phyloP scores from a whole-genome alignment of 2,888 invertebrate species.

The Eudasyphora cyanicolor region DNA sequence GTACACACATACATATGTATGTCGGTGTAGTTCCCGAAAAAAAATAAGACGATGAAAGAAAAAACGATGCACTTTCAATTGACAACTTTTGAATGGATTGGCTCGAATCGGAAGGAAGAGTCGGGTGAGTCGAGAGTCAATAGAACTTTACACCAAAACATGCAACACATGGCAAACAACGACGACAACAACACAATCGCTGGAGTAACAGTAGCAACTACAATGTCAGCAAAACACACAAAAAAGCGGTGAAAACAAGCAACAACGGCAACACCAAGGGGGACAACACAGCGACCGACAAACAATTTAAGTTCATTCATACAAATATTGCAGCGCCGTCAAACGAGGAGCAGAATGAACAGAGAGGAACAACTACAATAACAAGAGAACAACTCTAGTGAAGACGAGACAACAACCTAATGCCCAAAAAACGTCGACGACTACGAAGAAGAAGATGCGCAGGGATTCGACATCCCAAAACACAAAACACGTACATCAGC shows the following conservation, averaged over 20 bases:
- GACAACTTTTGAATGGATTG: not conserved
- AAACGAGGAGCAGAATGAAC: not conserved
- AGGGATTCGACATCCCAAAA: constrained; percentile 51
- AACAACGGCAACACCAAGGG: not conserved
- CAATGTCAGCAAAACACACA: constrained; percentile 33
- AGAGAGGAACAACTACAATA: not conserved
- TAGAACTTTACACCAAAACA: constrained; percentile 23
- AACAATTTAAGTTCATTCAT: constrained; percentile 55
- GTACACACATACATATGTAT: no score
- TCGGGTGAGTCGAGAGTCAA: no score
- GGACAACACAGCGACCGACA: no score
- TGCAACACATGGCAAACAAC: constrained; percentile 39
- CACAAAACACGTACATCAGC: constrained; percentile 68
- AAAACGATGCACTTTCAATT: constrained; percentile 27
- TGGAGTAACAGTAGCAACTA: not conserved
- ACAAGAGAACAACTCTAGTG: constrained; percentile 2
- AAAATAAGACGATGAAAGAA: not conserved
- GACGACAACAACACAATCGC: not conserved
- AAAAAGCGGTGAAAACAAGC: not conserved
- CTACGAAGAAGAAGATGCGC: not conserved
- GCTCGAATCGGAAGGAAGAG: no score
- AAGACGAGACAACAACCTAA: no score
- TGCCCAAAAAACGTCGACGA: not conserved
- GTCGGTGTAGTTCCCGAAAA: constrained; percentile 22
- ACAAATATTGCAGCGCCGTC: constrained; percentile 5